Evolutionary conservation across 2,113 vertebrate species (phyloP).

Genomic region (Nesoenas mayeri): DNA sequence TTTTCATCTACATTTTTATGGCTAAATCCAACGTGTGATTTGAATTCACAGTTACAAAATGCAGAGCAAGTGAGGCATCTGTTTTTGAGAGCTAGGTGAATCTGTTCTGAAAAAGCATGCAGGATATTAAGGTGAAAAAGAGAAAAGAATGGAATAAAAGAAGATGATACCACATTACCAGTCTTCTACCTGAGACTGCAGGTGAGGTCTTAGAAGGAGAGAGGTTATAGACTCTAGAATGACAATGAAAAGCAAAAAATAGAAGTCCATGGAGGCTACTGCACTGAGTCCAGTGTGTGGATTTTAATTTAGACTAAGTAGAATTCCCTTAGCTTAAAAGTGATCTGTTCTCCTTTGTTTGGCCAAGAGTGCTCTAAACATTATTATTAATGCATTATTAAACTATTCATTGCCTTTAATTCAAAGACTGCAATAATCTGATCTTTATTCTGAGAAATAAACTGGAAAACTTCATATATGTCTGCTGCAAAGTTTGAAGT

Average conservation of each 20-base stretch:
- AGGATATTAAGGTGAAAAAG: background rate
- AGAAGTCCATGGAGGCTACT: background rate
- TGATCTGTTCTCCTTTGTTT: background rate
- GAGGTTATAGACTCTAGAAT: background rate
- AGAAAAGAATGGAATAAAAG: background rate
- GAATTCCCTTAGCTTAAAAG: slow-evolving; percentile 3
- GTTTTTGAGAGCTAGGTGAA: background rate
- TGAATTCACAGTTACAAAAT: background rate
- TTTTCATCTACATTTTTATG: background rate
- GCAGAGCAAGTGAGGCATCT: background rate
- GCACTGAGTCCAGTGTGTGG: background rate
- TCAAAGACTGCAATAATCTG: background rate
- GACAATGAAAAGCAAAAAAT: background rate
- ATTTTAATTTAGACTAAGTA: background rate
- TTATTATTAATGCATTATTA: background rate
- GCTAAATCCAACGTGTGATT: background rate
- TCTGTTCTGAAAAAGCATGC: background rate
- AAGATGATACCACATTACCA: background rate
- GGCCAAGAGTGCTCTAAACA: background rate
- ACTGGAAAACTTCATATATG: background rate
- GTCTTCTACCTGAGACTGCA: background rate
- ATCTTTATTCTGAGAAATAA: background rate
- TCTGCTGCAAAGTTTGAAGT: background rate
- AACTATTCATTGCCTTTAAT: background rate
- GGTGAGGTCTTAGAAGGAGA: background rate